Base-by-base conservation (phyloP, 2,888 invertebrate genomes). In the Ceramica pisi region DNA sequence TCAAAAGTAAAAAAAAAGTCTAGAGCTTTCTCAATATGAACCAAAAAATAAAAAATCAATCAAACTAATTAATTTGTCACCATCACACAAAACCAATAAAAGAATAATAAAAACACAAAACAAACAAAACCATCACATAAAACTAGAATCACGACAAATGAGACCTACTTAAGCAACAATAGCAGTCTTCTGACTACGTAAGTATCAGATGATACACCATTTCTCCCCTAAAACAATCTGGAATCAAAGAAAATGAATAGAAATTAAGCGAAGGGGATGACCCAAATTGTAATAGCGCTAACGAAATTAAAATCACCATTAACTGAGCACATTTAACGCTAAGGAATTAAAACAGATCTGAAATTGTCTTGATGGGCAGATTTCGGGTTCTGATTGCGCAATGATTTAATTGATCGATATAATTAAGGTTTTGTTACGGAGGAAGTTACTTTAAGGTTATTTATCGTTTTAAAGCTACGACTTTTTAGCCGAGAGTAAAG, bases 281-380 rank as follows among this genome's bases (percentile, higher is more conserved):
- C 55, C 55, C 19, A 78, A 78, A 79, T 71, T 78, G 60, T 44
- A 72, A 78, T 63, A 55, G 35, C 46, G 21, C 31, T 78, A 73
- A 48, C 64, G 65, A 65, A 66, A 82, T 80, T 79, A 79, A 72
- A 73, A 79, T 73, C 26, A 51, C 57, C 75, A 73, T 82, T 79
- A 51, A 79, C 74, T 10, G 35, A 56, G 79, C 44, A 67, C 46
- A 70, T 70, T 83, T 70, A 31, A 74, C 50, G 61, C 50, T 46
- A 59, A 65, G 55, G 53, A 51, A 80, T 82, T 80, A 75, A 65
- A 83, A 80, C 66, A 69, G 68, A 67, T 80, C 64, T 51, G 41
- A 67, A 74, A 74, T 74, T 62, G 53, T 80, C 26, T 19, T 51
- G 57, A 75, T 53, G 55, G 19, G 23, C 6, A 50, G 46, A 48